Conservation (phyloP, 2,888 invertebrate species). For the Taphrorychus bicolor region DNA sequence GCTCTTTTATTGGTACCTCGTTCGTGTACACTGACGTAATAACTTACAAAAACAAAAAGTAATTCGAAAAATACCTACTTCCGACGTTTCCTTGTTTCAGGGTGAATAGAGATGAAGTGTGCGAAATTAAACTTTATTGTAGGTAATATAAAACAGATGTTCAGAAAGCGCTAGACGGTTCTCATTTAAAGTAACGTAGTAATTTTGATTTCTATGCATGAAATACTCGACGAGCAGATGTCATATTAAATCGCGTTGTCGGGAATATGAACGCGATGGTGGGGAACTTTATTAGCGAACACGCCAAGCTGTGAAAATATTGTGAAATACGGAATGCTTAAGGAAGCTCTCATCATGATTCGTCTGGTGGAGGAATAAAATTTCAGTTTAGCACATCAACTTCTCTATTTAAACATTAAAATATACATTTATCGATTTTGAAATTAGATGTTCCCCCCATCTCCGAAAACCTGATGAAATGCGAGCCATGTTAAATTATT, state of each 20-base stretch:
- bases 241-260: conserved; percentile 14
- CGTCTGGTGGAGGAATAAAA: not conserved
- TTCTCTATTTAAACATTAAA: not conserved
- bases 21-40: conserved; percentile 30
- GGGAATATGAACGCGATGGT: conserved; percentile 1
- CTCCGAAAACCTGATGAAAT: not conserved
- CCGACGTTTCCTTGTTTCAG: conserved; percentile 22
- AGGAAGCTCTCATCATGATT: not conserved
- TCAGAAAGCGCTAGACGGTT: conserved; percentile 17
- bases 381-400: not conserved
- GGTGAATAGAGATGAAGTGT: conserved; percentile 31
- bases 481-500: not conserved
- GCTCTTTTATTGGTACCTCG: too few species aligned
- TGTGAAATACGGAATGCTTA: not conserved
- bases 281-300: conserved; percentile 11
- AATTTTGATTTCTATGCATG: conserved; percentile 22
- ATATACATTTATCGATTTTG: not conserved
- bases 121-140: conserved; percentile 34
- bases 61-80: conserved; percentile 31
- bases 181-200: conserved; percentile 18
- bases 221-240: conserved; percentile 17
- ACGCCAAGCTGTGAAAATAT: not conserved
- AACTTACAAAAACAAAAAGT: conserved; percentile 26
- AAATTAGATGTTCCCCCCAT: not conserved
- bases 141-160: conserved; percentile 37